phyloP scores from a whole-genome alignment of 92 coral and sea anemone genomes.

The Galaxea fascicularis region DNA sequence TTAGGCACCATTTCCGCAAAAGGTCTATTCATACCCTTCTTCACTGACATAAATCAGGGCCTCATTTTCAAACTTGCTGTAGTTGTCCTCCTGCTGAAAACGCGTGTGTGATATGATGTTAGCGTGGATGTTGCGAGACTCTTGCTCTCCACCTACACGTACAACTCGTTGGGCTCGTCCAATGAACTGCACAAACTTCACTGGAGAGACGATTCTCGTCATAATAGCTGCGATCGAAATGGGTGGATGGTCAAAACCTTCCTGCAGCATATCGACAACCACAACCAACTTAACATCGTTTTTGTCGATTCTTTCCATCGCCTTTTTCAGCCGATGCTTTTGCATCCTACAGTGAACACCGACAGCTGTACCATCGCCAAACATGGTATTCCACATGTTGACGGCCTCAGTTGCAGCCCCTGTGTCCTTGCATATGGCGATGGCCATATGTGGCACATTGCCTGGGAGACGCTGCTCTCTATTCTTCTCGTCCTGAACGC shows the following conservation, averaged over 20 bases:
- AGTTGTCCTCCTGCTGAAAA: slow-evolving; percentile 15
- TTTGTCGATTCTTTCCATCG: slow-evolving; percentile 14
- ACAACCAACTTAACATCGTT: slow-evolving; percentile 40
- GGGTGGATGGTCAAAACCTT: slow-evolving; percentile 58
- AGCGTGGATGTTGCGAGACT: not conserved
- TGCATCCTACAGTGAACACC: not conserved
- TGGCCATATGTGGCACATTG: slow-evolving; percentile 62
- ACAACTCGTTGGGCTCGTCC: slow-evolving; percentile 53
- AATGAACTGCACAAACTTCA: slow-evolving; percentile 54
- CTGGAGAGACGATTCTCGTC: slow-evolving; percentile 41
- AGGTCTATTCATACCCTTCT: no score
- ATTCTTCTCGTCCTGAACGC: slow-evolving; percentile 12
- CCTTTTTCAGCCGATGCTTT: not conserved
- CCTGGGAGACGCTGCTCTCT: slow-evolving; percentile 14
- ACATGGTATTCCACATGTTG: not conserved
- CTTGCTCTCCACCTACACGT: not conserved
- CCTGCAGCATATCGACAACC: slow-evolving; percentile 36
- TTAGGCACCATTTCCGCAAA: no score
- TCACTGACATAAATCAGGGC: no score
- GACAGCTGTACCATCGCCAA: not conserved
- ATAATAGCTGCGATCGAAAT: slow-evolving; percentile 50
- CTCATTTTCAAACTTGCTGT: not conserved
- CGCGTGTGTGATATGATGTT: slow-evolving; percentile 11
- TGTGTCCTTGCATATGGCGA: slow-evolving; percentile 41
- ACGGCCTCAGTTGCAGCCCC: slow-evolving; percentile 15